phyloP scores from a whole-genome alignment of 2,888 invertebrate species.

The Colostygia pectinataria region DNA sequence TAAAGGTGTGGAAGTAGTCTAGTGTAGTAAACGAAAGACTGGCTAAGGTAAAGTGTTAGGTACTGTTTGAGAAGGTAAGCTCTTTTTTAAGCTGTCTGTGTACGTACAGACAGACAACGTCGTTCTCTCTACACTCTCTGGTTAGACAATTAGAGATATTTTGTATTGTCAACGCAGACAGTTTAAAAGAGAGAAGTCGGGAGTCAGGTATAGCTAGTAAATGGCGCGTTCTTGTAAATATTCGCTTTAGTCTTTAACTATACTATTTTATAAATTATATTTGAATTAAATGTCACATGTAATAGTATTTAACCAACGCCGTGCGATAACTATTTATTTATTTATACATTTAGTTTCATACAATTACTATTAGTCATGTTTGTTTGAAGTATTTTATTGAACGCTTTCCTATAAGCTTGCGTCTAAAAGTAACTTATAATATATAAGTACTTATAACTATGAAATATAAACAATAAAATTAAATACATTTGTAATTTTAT shows the following conservation, averaged over 20 bases:
- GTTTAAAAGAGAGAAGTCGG: conserved; percentile 42
- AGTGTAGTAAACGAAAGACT: conserved; percentile 81
- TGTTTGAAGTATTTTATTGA: conserved; percentile 17
- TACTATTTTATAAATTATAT: conserved; percentile 39
- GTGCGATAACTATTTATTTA: conserved; percentile 35
- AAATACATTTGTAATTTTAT: conserved; percentile 24
- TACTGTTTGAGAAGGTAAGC: conserved; percentile 38
- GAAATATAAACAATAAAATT: conserved; percentile 2
- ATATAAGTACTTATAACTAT: conserved; percentile 2
- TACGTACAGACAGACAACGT: too few species aligned
- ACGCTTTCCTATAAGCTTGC: conserved; percentile 20
- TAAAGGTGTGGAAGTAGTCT: too few species aligned
- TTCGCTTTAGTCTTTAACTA: conserved; percentile 69
- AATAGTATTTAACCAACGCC: conserved; percentile 35
- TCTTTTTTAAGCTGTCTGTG: conserved; percentile 23
- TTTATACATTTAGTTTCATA: conserved; percentile 26
- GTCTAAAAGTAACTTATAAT: conserved; percentile 9
- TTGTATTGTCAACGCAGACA: too few species aligned
- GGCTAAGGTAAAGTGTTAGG: conserved; percentile 72
- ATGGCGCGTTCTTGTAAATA: conserved; percentile 75
- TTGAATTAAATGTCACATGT: conserved; percentile 42
- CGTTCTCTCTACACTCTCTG: too few species aligned
- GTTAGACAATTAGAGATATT: too few species aligned
- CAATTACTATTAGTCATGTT: conserved; percentile 21
- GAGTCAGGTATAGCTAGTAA: conserved; percentile 70